These are phyloP conservation scores for Tychaedon coryphoeus DNA, from an alignment of 2,113 vertebrate species.

Conservation along the genomic window DNA sequence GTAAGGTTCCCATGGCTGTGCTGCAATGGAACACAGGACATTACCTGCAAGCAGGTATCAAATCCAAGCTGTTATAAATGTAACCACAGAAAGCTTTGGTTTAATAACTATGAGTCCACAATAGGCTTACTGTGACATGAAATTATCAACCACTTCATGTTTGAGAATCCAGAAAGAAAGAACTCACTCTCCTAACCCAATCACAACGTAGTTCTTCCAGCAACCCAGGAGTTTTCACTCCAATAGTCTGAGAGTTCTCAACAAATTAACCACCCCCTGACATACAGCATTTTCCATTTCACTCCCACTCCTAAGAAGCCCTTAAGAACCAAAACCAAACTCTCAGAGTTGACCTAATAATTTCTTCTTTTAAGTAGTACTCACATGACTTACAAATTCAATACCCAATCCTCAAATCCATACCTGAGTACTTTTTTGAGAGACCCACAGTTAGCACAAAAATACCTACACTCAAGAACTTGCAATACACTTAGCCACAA, in stretches of 20 bases:
- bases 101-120: not conserved
- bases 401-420: not conserved
- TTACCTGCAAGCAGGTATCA: not conserved
- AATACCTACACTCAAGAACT: not conserved
- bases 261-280: not conserved
- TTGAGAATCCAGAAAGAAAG: not conserved
- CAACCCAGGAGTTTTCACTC: not conserved
- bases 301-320: not conserved
- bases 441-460: not conserved
- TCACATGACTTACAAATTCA: not conserved
- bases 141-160: not conserved
- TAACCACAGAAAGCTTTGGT: rapidly evolving
- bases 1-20: not conserved
- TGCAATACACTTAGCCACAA: not conserved
- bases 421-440: not conserved
- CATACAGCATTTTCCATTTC: not conserved
- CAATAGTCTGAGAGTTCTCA: not conserved
- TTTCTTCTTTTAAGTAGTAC: not conserved
- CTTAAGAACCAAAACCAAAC: not conserved
- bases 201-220: not conserved
- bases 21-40: not conserved
- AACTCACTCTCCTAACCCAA: not conserved
- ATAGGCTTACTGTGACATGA: not conserved
- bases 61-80: not conserved
- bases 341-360: not conserved